phyloP scores from a whole-genome alignment of 2,888 invertebrate species.

The Drosophila borealis region DNA sequence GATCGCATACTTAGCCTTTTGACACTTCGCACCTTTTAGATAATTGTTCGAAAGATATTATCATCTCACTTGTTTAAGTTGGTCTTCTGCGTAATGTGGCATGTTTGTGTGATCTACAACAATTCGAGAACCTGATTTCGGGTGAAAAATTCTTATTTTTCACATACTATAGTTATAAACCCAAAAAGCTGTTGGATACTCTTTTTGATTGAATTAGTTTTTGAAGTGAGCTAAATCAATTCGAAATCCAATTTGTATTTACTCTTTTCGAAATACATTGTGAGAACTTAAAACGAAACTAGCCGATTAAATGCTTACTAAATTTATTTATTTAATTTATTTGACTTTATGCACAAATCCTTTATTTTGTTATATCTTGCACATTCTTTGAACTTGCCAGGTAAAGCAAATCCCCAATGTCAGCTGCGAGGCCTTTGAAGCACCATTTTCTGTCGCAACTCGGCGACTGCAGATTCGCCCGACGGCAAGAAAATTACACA shows the following conservation, averaged over 20 bases:
- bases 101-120: background rate
- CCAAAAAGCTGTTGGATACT: background rate
- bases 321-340: background rate
- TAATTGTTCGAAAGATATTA: slow-evolving; percentile 23
- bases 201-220: no score
- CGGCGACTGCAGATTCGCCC: background rate
- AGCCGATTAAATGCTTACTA: slow-evolving; percentile 1
- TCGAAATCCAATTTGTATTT: no score
- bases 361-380: background rate
- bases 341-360: slow-evolving; percentile 13
- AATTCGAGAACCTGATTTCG: background rate
- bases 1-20: slow-evolving; percentile 32
- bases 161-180: no score
- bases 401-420: slow-evolving; percentile 12
- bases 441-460: slow-evolving; percentile 1
- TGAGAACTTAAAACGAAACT: no score
- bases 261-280: no score
- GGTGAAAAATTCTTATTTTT: background rate
- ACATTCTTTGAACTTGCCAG: slow-evolving; percentile 19
- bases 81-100: background rate
- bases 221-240: no score
- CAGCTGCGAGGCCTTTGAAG: slow-evolving; percentile 7
- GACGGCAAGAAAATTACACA: slow-evolving; percentile 23
- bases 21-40: slow-evolving; percentile 37
- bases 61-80: slow-evolving; percentile 2